These are phyloP conservation scores for Homalodisca vitripennis DNA, from an alignment of 1,140 invertebrate genomes.

Conservation along the genomic window DNA sequence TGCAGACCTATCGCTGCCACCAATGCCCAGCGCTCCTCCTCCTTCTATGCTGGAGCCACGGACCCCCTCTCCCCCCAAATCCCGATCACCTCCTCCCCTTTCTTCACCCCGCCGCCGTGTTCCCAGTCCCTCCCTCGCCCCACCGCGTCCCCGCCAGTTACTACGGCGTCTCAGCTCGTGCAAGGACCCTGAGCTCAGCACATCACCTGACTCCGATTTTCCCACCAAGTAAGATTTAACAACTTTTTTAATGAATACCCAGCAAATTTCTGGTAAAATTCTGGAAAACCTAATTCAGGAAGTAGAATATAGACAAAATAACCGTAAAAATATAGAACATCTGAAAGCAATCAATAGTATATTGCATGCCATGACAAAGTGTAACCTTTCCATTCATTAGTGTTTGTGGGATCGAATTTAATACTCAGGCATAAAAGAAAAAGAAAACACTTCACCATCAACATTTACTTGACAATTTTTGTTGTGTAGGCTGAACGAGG, in stretches of 20 bases:
- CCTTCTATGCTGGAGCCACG: constrained; percentile 35
- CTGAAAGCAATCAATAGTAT: no score
- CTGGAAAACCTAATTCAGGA: no score
- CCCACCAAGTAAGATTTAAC: constrained; percentile 37
- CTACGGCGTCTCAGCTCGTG: constrained; percentile 46
- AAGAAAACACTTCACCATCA: no score
- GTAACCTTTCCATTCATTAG: no score
- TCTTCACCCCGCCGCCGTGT: neutral
- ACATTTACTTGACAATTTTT: neutral
- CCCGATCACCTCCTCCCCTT: constrained; percentile 30
- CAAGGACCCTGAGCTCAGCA: constrained; percentile 21
- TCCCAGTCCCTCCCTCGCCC: constrained; percentile 29
- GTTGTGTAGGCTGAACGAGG: constrained; percentile 49
- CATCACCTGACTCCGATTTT: constrained; percentile 33
- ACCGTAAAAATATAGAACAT: no score
- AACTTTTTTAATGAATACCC: no score
- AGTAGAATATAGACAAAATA: no score
- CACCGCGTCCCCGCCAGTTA: constrained; percentile 48
- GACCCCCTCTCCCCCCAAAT: constrained; percentile 22
- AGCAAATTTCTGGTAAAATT: no score
- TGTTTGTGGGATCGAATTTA: no score
- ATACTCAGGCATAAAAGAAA: no score
- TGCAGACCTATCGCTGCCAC: constrained; percentile 28
- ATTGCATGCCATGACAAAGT: no score
- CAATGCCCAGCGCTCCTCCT: constrained; percentile 26